phyloP scores from a whole-genome alignment of 2,113 vertebrate species.

The Poeciliopsis prolifica region DNA sequence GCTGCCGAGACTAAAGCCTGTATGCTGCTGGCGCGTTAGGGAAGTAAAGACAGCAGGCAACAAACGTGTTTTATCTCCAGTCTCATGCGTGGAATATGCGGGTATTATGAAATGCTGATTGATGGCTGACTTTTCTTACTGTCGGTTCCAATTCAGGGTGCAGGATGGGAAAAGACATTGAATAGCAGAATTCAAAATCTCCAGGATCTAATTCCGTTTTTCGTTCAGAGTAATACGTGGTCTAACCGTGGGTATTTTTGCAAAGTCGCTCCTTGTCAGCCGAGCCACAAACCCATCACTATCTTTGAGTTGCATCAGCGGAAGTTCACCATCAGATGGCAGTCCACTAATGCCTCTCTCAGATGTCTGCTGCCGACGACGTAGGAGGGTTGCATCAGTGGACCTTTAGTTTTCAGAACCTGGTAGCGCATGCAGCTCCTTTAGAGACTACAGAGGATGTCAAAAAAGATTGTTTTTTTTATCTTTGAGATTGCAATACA shows the following conservation, averaged over 20 bases:
- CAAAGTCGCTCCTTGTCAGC: constrained; percentile 15
- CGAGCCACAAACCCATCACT: not conserved
- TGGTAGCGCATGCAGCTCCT: constrained; percentile 5
- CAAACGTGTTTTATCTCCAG: constrained; percentile 51
- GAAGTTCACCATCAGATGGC: constrained; percentile 77
- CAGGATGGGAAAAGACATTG: constrained; percentile 1
- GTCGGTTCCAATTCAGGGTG: constrained; percentile 12
- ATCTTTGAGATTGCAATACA: constrained; percentile 61
- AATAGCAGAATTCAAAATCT: constrained; percentile 3
- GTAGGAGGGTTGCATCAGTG: constrained; percentile 63
- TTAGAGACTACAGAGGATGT: constrained; percentile 27
- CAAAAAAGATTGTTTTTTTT: constrained; percentile 41
- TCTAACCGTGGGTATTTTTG: constrained; percentile 35
- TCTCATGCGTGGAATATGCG: constrained; percentile 44
- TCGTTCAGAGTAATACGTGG: constrained; percentile 44
- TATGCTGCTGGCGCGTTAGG: constrained; percentile 42
- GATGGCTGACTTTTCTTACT: constrained; percentile 43
- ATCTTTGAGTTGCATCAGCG: constrained; percentile 66
- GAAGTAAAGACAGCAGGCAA: constrained; percentile 57
- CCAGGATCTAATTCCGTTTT: constrained; percentile 19
- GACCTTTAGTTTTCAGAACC: constrained; percentile 55
- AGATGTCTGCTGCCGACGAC: constrained; percentile 61
- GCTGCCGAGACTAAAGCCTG: constrained; percentile 54
- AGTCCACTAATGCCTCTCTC: constrained; percentile 68
- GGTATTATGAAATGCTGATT: constrained; percentile 19